A percentile compares a stretch with the other conserved stretches of the same genome.
Conservation (phyloP, 2,797 vertebrate species). For the Urophycis tenuis region DNA sequence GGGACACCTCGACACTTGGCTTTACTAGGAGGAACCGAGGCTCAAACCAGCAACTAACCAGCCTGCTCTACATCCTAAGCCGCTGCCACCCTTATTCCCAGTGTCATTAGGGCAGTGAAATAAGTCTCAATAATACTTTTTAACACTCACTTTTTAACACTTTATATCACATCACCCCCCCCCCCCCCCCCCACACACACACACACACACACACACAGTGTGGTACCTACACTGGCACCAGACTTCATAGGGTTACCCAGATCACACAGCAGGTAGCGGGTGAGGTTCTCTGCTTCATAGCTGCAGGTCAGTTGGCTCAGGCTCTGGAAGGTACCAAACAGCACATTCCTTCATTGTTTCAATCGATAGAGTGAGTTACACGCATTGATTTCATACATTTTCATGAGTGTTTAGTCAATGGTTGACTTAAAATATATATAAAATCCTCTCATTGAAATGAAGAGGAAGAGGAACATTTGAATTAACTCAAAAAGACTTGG, state of each 20-base stretch:
- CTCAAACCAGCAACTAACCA: background rate
- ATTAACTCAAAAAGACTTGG: too few relatives aligned
- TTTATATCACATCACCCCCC: background rate
- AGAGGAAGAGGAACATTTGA: too few relatives aligned
- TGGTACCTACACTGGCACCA: slow-evolving; percentile 75
- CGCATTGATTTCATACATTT: background rate
- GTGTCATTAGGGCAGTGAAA: background rate
- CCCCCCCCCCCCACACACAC: slow-evolving; percentile 9
- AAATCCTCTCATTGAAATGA: too few relatives aligned
- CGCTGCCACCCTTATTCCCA: background rate
- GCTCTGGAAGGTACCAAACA: slow-evolving; percentile 65
- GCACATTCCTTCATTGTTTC: too few relatives aligned
- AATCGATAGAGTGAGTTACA: background rate
- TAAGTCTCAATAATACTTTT: background rate
- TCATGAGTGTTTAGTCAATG: too few relatives aligned
- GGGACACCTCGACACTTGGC: background rate
- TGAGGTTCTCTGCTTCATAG: slow-evolving; percentile 79
- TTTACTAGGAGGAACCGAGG: background rate
- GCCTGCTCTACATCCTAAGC: background rate
- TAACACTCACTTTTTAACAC: too few relatives aligned
- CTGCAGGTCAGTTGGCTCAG: slow-evolving; percentile 81
- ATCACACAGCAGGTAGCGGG: slow-evolving; percentile 80
- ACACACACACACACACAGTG: slow-evolving; percentile 21
- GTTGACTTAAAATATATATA: too few relatives aligned
- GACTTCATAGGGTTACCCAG: slow-evolving; percentile 94